phyloP scores from a whole-genome alignment of 2,797 vertebrate genomes.

The Myotis findleyi region DNA sequence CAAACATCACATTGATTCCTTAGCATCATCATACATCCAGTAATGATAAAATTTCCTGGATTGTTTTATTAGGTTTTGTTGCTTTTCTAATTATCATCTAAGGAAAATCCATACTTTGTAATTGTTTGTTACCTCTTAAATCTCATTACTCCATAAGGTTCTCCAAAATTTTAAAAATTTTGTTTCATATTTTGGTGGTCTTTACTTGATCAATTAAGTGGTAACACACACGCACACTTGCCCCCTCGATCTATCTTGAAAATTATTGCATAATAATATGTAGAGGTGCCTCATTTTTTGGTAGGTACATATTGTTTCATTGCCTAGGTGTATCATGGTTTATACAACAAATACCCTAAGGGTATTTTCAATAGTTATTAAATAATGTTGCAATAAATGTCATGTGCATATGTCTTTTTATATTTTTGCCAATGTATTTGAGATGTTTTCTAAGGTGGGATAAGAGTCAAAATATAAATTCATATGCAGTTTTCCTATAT shows the following conservation, averaged over 20 bases:
- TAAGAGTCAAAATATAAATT: slow-evolving; percentile 11
- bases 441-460: not conserved
- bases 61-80: not conserved
- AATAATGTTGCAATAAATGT: not conserved
- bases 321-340: not conserved
- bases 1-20: not conserved
- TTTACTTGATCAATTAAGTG: not conserved
- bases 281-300: not conserved
- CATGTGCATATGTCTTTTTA: not conserved
- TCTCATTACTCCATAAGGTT: not conserved
- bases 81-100: not conserved
- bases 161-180: not conserved
- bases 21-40: not conserved
- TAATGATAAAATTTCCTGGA: not conserved
- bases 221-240: not conserved
- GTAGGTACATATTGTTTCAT: not conserved
- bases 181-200: not conserved
- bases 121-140: not conserved
- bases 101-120: not conserved
- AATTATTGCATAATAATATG: not conserved
- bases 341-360: not conserved
- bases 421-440: not conserved
- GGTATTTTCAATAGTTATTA: not conserved
- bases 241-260: not conserved
- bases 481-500: not conserved